Evolutionary conservation across 1,140 invertebrate genomes (phyloP).

Genomic region (Pteromalus puparum): DNA sequence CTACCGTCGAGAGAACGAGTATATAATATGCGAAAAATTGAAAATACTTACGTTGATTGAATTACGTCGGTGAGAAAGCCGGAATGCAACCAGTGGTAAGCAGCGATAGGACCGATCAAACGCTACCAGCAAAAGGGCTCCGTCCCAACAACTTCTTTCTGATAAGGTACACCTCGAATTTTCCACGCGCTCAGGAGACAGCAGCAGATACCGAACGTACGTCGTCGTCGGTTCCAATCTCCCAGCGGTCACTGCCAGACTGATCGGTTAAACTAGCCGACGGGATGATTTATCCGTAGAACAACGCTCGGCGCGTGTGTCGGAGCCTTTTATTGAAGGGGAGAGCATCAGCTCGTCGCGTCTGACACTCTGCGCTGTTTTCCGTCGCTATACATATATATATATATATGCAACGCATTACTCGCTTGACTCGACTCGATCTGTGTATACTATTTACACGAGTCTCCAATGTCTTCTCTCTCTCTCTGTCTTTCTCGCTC

Average conservation of each 20-base stretch:
- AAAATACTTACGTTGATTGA: no score
- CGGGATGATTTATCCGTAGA: slow-evolving; percentile 46
- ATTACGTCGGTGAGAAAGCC: no score
- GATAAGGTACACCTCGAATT: neutral
- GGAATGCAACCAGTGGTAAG: no score
- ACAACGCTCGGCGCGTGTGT: neutral
- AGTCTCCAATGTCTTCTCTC: neutral
- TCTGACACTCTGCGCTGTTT: slow-evolving; percentile 8
- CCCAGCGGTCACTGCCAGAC: slow-evolving; percentile 23
- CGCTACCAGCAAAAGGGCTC: no score
- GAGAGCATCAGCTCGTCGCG: neutral
- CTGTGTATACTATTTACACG: neutral
- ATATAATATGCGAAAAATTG: no score
- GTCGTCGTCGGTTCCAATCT: no score
- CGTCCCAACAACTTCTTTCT: neutral
- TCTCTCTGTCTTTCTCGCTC: no score
- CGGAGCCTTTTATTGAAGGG: slow-evolving; percentile 24
- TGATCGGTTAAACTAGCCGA: slow-evolving; percentile 40
- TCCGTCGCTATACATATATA: neutral
- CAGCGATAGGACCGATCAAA: no score
- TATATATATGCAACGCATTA: neutral
- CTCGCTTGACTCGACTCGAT: neutral
- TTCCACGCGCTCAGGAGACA: neutral
- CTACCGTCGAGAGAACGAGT: no score
- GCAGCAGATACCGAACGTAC: no score